Evolutionary conservation across 2,113 vertebrate genomes (phyloP).

Genomic region (Dissostichus mawsoni): DNA sequence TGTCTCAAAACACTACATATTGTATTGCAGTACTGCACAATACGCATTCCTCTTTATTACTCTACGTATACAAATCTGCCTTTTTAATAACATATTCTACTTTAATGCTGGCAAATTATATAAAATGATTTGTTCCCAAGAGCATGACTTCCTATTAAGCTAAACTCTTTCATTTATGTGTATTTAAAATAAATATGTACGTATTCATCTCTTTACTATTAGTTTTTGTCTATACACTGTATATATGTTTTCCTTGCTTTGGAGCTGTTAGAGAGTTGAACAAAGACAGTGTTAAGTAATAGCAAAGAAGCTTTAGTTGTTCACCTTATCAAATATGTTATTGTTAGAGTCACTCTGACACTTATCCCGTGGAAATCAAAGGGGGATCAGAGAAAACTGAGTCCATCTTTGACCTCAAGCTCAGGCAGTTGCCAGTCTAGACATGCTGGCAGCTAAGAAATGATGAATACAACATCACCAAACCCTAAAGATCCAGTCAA

Average conservation of each 20-base stretch:
- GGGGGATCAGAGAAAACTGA: slow-evolving; percentile 55
- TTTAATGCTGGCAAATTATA: background rate
- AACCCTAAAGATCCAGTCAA: slow-evolving; percentile 20
- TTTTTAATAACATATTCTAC: too few relatives aligned
- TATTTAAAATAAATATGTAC: background rate
- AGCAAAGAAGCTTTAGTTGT: slow-evolving; percentile 15
- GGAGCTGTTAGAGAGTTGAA: slow-evolving; percentile 39
- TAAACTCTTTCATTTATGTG: background rate
- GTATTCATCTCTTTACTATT: background rate
- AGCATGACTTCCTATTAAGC: background rate
- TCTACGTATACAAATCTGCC: too few relatives aligned
- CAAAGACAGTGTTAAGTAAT: background rate
- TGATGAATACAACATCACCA: slow-evolving; percentile 36
- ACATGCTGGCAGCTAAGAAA: slow-evolving; percentile 52
- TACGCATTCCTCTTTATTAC: background rate
- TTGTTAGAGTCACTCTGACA: slow-evolving; percentile 39
- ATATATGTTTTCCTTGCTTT: background rate
- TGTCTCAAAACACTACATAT: background rate
- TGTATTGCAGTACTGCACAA: background rate
- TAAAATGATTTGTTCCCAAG: background rate
- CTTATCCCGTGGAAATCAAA: slow-evolving; percentile 65
- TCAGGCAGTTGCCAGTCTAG: slow-evolving; percentile 66
- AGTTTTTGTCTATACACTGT: background rate
- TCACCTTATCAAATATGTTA: slow-evolving; percentile 39
- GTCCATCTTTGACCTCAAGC: slow-evolving; percentile 56